Percentiles rank a stretch among this genome's conserved stretches.
Evolutionary conservation across 2,888 invertebrate genomes (phyloP).

Genomic region (Epistrophe eligans): DNA sequence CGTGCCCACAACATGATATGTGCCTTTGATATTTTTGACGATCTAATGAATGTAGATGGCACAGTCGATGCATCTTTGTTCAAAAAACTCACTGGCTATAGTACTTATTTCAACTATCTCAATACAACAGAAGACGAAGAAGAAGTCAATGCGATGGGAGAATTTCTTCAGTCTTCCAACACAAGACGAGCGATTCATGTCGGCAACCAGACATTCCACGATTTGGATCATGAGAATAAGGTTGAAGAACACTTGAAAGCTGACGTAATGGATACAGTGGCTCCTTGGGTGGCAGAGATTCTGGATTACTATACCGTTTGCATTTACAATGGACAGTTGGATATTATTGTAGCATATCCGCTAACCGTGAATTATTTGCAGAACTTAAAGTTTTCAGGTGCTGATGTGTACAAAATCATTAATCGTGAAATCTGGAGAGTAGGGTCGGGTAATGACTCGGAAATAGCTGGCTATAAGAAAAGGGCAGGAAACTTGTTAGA

Average conservation of each 20-base stretch:
- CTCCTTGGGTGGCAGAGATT: constrained; percentile 89
- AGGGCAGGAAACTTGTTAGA: constrained; percentile 89
- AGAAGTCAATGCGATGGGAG: constrained; percentile 85
- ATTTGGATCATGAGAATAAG: constrained; percentile 81
- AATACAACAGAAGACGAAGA: constrained; percentile 86
- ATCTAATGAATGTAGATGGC: constrained; percentile 86
- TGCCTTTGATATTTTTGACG: constrained; percentile 90
- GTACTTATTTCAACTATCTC: constrained; percentile 84
- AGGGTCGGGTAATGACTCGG: constrained; percentile 82
- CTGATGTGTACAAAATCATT: constrained; percentile 88
- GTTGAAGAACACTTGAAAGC: constrained; percentile 89
- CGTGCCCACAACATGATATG: constrained; percentile 87
- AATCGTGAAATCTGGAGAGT: constrained; percentile 89
- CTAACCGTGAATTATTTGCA: constrained; percentile 91
- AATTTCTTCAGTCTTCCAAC: constrained; percentile 82
- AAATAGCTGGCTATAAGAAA: constrained; percentile 91
- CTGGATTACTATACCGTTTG: constrained; percentile 87
- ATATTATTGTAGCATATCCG: constrained; percentile 95
- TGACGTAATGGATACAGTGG: constrained; percentile 93
- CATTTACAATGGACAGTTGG: constrained; percentile 95
- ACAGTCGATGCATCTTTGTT: constrained; percentile 87
- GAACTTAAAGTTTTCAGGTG: constrained; percentile 88
- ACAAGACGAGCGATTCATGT: constrained; percentile 93
- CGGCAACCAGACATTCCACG: constrained; percentile 90
- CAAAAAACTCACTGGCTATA: constrained; percentile 84